Evolutionary conservation across 1,140 invertebrate genomes (phyloP).

Genomic region (Camponotus floridanus): DNA sequence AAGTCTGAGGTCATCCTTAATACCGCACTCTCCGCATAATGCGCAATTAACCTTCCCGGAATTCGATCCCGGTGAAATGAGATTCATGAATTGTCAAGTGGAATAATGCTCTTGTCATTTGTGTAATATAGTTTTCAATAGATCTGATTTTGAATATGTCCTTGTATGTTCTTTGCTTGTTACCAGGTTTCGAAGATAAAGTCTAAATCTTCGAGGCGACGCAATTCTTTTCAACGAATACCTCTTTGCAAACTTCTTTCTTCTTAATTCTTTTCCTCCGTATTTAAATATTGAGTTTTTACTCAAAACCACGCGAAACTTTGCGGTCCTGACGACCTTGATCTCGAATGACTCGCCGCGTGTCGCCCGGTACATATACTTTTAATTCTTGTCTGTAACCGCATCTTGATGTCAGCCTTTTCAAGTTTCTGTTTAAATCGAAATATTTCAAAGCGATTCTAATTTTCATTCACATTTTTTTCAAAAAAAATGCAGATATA

Average conservation of each 20-base stretch:
- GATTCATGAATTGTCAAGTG: slow-evolving; percentile 1
- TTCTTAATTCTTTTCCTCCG: not conserved
- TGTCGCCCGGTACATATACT: not conserved
- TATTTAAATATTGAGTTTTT: slow-evolving; percentile 10
- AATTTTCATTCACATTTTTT: not conserved
- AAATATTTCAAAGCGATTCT: not conserved
- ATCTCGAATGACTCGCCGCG: slow-evolving; percentile 18
- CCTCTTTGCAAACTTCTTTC: not conserved
- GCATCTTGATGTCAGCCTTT: not conserved
- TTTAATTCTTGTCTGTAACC: slow-evolving; percentile 43
- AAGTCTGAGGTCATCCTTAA: slow-evolving; percentile 35
- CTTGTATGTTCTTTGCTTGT: not conserved
- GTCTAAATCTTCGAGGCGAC: not conserved
- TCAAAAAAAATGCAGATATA: not conserved
- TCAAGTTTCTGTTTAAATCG: not conserved
- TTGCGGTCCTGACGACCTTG: slow-evolving; percentile 53
- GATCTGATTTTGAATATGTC: not conserved
- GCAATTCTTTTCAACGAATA: not conserved
- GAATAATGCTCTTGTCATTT: slow-evolving; percentile 2
- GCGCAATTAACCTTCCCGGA: slow-evolving; percentile 37
- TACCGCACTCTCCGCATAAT: slow-evolving; percentile 31
- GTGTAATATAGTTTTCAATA: too few relatives aligned
- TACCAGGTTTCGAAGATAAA: not conserved
- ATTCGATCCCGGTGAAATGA: slow-evolving; percentile 28
- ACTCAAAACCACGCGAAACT: slow-evolving; percentile 15